These are phyloP conservation scores for Drosophila cardini DNA, from an alignment of 1,140 invertebrate species.

Conservation along the genomic window DNA sequence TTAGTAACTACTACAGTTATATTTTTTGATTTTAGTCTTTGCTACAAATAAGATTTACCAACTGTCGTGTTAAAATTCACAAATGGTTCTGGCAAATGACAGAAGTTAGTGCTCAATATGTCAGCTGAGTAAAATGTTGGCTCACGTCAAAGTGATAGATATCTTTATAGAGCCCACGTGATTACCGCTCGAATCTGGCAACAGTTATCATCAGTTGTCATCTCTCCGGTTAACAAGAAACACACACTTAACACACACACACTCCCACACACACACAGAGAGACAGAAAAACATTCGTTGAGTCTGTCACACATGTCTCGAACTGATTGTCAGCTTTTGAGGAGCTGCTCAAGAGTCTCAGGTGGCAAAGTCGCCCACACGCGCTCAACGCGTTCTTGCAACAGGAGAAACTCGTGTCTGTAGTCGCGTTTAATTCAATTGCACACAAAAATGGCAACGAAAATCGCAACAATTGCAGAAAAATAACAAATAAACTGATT, in stretches of 20 bases:
- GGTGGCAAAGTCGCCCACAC: conserved; percentile 24
- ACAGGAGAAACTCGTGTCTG: conserved; percentile 46
- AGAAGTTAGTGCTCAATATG: conserved; percentile 3
- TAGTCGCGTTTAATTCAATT: conserved; percentile 76
- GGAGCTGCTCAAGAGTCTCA: conserved; percentile 47
- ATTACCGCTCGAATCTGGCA: conserved; percentile 30
- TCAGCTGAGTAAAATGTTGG: neutral
- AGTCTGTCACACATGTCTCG: conserved; percentile 18
- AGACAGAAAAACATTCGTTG: too few species aligned
- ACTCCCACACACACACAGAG: too few species aligned
- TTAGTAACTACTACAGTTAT: too few species aligned
- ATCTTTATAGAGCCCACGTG: conserved; percentile 21
- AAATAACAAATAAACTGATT: neutral
- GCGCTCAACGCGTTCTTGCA: neutral
- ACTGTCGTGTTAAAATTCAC: neutral
- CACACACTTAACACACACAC: conserved; percentile 19
- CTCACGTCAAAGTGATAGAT: conserved; percentile 8
- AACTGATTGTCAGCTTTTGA: conserved; percentile 48
- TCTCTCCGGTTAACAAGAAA: conserved; percentile 46
- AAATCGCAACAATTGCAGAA: conserved; percentile 65
- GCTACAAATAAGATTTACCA: neutral
- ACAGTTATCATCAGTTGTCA: conserved; percentile 43
- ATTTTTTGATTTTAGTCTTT: too few species aligned
- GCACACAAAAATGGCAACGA: conserved; percentile 33
- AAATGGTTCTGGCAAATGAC: neutral